Percentiles rank a stretch among this genome's conserved stretches.
phyloP scores from a whole-genome alignment of 2,797 vertebrate genomes.

The Ataeniobius toweri region DNA sequence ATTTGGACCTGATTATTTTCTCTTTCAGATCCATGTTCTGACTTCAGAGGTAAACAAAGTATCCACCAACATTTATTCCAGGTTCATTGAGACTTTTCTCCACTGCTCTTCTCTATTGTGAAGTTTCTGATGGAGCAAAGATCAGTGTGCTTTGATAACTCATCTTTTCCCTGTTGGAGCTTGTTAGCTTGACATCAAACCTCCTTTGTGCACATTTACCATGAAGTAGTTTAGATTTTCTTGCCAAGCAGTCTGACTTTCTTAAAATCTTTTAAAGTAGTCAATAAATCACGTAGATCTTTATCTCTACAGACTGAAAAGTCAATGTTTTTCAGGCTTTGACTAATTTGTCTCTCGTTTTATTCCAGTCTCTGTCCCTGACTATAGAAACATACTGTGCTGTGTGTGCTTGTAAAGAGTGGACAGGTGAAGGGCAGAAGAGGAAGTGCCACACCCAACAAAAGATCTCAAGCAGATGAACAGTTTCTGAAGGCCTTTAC shows the following conservation, averaged over 20 bases:
- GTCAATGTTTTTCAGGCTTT: neutral
- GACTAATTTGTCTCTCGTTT: no score
- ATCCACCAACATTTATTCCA: neutral
- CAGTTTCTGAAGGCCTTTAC: no score
- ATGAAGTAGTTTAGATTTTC: neutral
- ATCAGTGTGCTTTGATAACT: neutral
- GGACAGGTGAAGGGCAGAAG: neutral
- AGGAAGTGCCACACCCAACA: neutral
- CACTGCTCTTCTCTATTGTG: neutral
- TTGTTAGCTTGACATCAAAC: neutral
- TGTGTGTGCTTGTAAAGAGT: neutral
- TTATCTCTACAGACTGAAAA: neutral
- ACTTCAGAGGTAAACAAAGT: no score
- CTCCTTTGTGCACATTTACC: neutral
- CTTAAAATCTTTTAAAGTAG: neutral
- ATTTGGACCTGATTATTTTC: no score
- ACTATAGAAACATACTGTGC: neutral
- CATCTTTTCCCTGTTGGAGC: neutral
- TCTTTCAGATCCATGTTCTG: no score
- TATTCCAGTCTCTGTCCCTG: no score
- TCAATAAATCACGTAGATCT: neutral
- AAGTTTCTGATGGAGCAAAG: neutral
- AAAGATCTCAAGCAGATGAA: no score
- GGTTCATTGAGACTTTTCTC: neutral
- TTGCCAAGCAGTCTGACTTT: neutral